phyloP scores from a whole-genome alignment of 2,888 invertebrate species.

The Rotaria sp. region DNA sequence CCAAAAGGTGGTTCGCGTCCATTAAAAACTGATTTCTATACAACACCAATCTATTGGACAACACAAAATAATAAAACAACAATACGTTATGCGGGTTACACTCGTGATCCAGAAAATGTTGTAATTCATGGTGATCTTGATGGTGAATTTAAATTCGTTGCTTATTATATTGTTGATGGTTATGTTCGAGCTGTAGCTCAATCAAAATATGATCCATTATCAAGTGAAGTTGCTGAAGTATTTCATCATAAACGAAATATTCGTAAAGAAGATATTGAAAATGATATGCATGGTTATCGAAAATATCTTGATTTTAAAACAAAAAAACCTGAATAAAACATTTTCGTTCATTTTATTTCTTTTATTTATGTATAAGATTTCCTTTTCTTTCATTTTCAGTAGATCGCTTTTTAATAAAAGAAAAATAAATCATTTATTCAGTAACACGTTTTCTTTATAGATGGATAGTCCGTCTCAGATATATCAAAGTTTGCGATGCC shows the following conservation, averaged over 20 bases:
- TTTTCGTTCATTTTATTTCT: neutral
- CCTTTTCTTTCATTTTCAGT: neutral
- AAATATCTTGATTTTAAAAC: constrained; percentile 25
- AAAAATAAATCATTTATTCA: neutral
- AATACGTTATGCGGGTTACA: neutral
- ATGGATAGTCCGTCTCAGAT: neutral
- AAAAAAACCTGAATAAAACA: neutral
- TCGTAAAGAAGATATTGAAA: constrained; percentile 23
- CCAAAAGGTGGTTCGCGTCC: neutral
- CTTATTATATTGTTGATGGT: neutral
- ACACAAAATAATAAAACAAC: constrained; percentile 26
- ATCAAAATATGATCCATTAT: constrained; percentile 19
- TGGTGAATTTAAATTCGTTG: constrained; percentile 7
- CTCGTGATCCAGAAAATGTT: neutral
- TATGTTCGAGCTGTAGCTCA: constrained; percentile 21
- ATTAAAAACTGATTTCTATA: neutral
- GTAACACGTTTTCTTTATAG: neutral
- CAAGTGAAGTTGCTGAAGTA: constrained; percentile 24
- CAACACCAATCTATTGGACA: neutral
- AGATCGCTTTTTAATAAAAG: neutral
- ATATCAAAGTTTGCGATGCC: neutral
- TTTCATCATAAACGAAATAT: constrained; percentile 16
- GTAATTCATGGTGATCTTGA: constrained; percentile 26
- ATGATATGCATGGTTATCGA: constrained; percentile 19
- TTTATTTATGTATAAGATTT: neutral